Conservation (phyloP, 2,797 vertebrate genomes). For the Poecilia wingei region DNA sequence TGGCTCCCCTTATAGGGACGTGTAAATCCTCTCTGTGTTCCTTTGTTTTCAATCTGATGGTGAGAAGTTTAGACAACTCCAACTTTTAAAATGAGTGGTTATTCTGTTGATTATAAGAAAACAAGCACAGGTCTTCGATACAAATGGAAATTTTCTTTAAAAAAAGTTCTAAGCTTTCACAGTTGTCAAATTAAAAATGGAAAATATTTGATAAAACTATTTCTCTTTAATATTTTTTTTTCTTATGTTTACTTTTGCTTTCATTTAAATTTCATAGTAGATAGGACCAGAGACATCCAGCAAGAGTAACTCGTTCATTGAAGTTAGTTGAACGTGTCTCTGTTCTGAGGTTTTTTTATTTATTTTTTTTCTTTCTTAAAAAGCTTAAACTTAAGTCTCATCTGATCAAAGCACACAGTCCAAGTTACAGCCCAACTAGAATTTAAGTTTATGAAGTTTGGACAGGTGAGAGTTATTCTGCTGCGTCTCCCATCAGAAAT, state of each 20-base stretch:
- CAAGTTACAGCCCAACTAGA: not conserved
- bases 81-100: not conserved
- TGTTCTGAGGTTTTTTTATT: not conserved
- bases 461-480: not conserved
- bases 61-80: not conserved
- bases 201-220: no score
- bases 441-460: not conserved
- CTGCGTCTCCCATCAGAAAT: not conserved
- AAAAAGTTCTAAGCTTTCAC: no score
- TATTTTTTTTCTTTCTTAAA: not conserved
- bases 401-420: not conserved
- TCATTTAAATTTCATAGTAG: no score
- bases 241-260: not conserved
- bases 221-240: no score
- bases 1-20: not conserved
- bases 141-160: no score
- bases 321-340: not conserved
- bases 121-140: no score
- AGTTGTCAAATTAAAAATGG: no score
- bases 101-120: not conserved
- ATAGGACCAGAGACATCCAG: not conserved
- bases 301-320: not conserved
- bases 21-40: not conserved
- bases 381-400: not conserved
- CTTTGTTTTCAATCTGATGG: not conserved